Evolutionary conservation across 2,113 vertebrate species (phyloP).

Genomic region (Myrmecobius fasciatus): DNA sequence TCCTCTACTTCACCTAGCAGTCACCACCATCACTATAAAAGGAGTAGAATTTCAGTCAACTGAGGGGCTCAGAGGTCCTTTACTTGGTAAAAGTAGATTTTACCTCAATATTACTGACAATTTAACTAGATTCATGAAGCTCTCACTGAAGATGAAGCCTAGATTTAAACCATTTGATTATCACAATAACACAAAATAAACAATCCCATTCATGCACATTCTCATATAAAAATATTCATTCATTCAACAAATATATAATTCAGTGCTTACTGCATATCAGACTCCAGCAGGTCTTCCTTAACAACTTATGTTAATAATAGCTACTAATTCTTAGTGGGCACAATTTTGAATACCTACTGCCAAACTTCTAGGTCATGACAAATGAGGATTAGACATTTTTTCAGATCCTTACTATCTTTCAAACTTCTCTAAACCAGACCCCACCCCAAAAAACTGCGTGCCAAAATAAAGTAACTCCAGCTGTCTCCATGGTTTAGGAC

Average conservation of each 20-base stretch:
- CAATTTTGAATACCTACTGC: not conserved
- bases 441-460: not conserved
- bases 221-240: not conserved
- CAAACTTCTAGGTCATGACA: not conserved
- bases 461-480: not conserved
- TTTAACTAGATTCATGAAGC: not conserved
- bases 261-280: not conserved
- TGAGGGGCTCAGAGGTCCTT: not conserved
- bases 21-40: not conserved
- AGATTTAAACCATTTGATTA: not conserved
- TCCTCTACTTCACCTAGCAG: not conserved
- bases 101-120: not conserved
- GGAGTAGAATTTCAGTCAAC: not conserved
- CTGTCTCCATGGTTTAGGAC: not conserved
- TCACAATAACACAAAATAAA: not conserved
- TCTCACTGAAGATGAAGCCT: not conserved
- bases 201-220: not conserved
- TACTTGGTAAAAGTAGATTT: not conserved
- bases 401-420: not conserved
- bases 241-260: not conserved
- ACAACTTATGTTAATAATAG: not conserved
- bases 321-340: not conserved
- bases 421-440: not conserved
- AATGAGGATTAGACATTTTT: not conserved
- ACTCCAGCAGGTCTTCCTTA: not conserved